Evolutionary conservation across 2,113 vertebrate genomes (phyloP).

Genomic region (Melanotaenia duboulayi): DNA sequence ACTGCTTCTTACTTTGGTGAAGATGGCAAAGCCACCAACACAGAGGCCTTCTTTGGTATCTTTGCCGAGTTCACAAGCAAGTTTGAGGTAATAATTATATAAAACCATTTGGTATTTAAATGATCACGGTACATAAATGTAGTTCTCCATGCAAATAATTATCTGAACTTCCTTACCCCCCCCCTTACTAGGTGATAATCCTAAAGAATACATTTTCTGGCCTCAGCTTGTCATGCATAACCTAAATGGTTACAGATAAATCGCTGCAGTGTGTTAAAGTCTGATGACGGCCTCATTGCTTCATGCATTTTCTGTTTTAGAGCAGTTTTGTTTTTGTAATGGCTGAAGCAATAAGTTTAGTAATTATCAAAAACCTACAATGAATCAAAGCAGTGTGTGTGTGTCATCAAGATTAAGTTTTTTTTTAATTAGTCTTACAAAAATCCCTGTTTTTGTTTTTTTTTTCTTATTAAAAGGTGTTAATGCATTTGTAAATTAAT

Average conservation of each 20-base stretch:
- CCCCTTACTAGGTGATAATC: too few relatives aligned
- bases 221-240: background rate
- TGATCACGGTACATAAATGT: background rate
- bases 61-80: slow-evolving; percentile 95
- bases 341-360: slow-evolving; percentile 1
- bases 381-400: slow-evolving; percentile 3
- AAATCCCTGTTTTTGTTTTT: too few relatives aligned
- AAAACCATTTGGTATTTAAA: slow-evolving; percentile 3
- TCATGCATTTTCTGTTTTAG: slow-evolving; percentile 8
- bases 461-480: too few relatives aligned
- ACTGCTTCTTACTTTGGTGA: slow-evolving; percentile 95
- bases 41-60: slow-evolving; percentile 95
- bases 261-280: background rate
- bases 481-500: too few relatives aligned
- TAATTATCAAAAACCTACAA: slow-evolving; percentile 29
- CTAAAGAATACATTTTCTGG: background rate
- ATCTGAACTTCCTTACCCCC: too few relatives aligned
- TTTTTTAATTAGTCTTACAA: too few relatives aligned
- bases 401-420: too few relatives aligned
- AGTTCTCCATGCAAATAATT: too few relatives aligned
- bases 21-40: slow-evolving; percentile 89
- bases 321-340: slow-evolving; percentile 19
- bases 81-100: slow-evolving; percentile 89
- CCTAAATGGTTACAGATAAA: slow-evolving; percentile 21
- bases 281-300: slow-evolving; percentile 16